Evolutionary conservation across 2,113 vertebrate genomes (phyloP).

Genomic region (Oxyura jamaicensis): DNA sequence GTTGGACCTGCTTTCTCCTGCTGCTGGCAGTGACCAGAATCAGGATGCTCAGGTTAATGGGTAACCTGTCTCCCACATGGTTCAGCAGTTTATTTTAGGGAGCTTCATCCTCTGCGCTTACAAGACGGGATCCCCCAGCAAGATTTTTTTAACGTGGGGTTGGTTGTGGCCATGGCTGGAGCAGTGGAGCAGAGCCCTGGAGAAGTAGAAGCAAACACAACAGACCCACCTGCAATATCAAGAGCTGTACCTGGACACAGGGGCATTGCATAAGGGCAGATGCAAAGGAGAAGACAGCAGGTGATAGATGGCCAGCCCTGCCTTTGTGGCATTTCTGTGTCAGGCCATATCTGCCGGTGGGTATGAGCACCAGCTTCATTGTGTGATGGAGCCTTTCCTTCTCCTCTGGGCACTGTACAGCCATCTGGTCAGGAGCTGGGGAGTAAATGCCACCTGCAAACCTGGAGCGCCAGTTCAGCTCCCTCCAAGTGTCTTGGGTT

Average conservation of each 20-base stretch:
- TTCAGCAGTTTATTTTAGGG: neutral
- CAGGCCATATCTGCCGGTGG: neutral
- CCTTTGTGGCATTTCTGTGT: neutral
- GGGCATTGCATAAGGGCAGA: fast-evolving
- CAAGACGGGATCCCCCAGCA: neutral
- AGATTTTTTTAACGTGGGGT: fast-evolving
- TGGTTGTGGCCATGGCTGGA: neutral
- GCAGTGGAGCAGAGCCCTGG: neutral
- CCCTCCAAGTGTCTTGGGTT: neutral
- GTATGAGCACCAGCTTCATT: neutral
- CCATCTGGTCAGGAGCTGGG: neutral
- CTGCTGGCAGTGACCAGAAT: neutral
- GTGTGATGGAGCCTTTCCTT: neutral
- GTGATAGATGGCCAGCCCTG: fast-evolving
- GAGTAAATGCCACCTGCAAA: neutral
- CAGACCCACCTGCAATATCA: neutral
- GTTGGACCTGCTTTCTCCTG: neutral
- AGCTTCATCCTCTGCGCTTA: neutral
- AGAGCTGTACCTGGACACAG: neutral
- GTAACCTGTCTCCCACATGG: neutral
- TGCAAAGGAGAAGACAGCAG: neutral
- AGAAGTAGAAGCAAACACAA: neutral
- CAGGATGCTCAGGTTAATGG: neutral
- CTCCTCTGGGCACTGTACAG: neutral
- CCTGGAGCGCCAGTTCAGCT: neutral